These are phyloP conservation scores for Drepana arcuata DNA, from an alignment of 1,140 invertebrate genomes.

Conservation along the genomic window DNA sequence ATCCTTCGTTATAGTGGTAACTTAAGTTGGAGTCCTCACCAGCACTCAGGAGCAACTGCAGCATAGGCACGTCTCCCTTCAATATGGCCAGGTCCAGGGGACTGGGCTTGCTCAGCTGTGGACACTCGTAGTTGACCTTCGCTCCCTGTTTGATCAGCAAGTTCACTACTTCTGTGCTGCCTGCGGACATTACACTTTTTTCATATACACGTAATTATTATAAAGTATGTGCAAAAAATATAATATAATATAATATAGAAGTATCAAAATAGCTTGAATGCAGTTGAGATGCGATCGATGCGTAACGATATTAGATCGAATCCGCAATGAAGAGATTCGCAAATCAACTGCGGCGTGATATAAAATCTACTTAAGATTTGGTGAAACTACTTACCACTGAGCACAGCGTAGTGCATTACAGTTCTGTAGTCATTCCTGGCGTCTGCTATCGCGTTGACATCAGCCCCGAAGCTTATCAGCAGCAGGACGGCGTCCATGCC, in stretches of 20 bases:
- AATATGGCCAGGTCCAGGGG: conserved; percentile 88
- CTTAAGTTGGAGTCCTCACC: conserved; percentile 73
- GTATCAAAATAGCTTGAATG: too few relatives aligned
- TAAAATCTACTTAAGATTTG: too few relatives aligned
- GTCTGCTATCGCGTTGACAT: conserved; percentile 87
- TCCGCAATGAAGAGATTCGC: too few relatives aligned
- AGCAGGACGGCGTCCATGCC: conserved; percentile 84
- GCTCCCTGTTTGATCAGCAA: conserved; percentile 88
- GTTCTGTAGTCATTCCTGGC: conserved; percentile 86
- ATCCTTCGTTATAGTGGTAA: too few relatives aligned
- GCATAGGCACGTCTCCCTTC: conserved; percentile 83
- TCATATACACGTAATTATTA: too few relatives aligned
- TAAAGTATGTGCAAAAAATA: too few relatives aligned
- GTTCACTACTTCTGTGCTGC: conserved; percentile 83
- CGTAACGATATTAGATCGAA: too few relatives aligned
- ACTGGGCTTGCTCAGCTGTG: conserved; percentile 84
- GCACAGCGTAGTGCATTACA: conserved; percentile 90
- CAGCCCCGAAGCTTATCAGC: conserved; percentile 84
- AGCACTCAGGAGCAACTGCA: conserved; percentile 78
- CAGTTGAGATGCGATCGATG: too few relatives aligned
- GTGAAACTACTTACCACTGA: conserved; percentile 78
- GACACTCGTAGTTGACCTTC: conserved; percentile 75
- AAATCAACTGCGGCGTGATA: too few relatives aligned
- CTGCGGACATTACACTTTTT: too few relatives aligned
- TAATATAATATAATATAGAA: too few relatives aligned